These are phyloP conservation scores for Pocota personata DNA, from an alignment of 2,888 invertebrate genomes.

Conservation along the genomic window DNA sequence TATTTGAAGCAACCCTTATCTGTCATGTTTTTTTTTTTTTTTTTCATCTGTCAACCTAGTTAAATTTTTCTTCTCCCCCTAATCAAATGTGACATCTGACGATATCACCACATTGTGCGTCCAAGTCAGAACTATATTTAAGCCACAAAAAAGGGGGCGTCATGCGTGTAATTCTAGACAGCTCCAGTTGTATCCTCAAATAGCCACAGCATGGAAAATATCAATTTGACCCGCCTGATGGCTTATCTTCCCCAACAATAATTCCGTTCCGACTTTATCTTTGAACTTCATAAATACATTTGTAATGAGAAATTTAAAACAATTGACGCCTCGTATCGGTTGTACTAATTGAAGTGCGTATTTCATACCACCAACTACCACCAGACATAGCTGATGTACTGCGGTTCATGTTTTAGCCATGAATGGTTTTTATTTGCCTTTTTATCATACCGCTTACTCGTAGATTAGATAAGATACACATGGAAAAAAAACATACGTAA, in stretches of 20 bases:
- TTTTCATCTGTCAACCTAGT: not conserved
- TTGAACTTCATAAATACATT: not conserved
- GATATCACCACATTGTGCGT: not conserved
- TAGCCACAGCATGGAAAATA: not conserved
- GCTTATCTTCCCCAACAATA: not conserved
- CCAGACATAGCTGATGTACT: constrained; percentile 8
- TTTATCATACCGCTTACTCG: constrained; percentile 25
- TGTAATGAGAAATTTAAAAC: not conserved
- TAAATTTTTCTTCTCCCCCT: not conserved
- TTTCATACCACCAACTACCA: not conserved
- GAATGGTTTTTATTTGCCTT: constrained; percentile 20
- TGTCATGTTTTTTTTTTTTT: not conserved
- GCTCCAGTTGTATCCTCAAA: constrained; percentile 9
- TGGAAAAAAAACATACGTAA: constrained; percentile 40
- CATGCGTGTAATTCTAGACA: constrained; percentile 9
- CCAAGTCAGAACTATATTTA: not conserved
- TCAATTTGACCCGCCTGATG: constrained; percentile 16
- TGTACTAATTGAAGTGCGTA: not conserved
- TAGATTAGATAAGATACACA: constrained; percentile 47
- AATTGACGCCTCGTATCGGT: constrained; percentile 1
- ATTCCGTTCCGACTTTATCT: not conserved
- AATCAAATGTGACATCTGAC: constrained; percentile 26
- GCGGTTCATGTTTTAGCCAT: constrained; percentile 23
- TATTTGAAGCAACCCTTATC: constrained; percentile 18
- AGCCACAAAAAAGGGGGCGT: constrained; percentile 43